Conservation (phyloP, 2,113 vertebrate species). For the Pomatostomus ruficeps region DNA sequence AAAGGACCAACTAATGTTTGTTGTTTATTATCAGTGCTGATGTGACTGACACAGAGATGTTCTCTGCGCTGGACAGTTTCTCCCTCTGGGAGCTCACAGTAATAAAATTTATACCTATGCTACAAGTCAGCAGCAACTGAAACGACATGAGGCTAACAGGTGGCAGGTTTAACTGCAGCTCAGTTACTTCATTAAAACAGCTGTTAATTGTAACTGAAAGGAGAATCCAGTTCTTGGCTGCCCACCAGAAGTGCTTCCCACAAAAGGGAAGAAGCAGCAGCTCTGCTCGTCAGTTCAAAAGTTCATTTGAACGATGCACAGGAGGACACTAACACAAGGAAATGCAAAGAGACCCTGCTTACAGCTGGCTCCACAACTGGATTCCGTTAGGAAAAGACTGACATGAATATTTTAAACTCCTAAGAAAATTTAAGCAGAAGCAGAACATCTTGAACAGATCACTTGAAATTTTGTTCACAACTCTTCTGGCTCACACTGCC, state of each 20-base stretch:
- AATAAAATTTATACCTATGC: neutral
- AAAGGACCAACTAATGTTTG: neutral
- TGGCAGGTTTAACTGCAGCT: neutral
- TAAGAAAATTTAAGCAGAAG: neutral
- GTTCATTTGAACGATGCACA: neutral
- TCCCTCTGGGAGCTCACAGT: neutral
- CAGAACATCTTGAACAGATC: neutral
- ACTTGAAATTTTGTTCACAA: neutral
- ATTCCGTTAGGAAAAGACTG: neutral
- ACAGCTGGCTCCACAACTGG: neutral
- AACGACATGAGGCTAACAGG: neutral
- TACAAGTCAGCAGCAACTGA: neutral
- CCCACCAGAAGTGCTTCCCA: neutral
- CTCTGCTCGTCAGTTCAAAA: neutral
- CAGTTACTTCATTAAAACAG: neutral
- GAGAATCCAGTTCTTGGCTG: neutral
- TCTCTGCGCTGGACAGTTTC: neutral
- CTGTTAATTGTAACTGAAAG: neutral
- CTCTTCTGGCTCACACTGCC: neutral
- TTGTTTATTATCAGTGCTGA: neutral
- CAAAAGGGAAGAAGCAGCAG: neutral
- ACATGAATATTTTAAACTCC: neutral
- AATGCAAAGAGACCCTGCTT: neutral
- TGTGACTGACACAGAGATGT: neutral
- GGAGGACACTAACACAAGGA: neutral